Base-by-base conservation (phyloP, 2,888 invertebrate species). In the Eurytoma californica region DNA sequence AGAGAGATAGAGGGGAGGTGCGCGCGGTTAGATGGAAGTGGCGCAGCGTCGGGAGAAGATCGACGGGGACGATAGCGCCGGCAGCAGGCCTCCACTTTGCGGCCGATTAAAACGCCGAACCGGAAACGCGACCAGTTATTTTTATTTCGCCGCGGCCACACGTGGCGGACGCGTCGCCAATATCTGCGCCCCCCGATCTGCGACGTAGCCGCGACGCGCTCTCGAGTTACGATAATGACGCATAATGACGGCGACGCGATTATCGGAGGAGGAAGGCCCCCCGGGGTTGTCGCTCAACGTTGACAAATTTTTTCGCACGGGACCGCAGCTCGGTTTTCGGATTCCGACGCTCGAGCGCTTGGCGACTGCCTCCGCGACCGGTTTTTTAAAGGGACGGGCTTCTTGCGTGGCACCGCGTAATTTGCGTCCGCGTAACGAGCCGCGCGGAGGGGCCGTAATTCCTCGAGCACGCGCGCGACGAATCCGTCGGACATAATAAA, bases 91-190 rank as follows among this genome's bases (percentile, higher is more conserved):
- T 79, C 72, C 76, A 72, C 73, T 80, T 82, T 80, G 77, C 20
- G 60, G 65, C 57, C 82, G 80, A 80, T 83, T 83, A 83, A 83
- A 83, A 83, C 81, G 77, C 81, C 73, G 77, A 79, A 81, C 82
- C 83, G 83, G 82, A 83, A 83, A 82, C 80, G 78, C 81, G 80
- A 83, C 83, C 82, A 84, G 83, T 83, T 83, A 83, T 80, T 79
- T 83, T 61, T 57, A 14, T 20, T 18, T 5, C 30, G 53, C 18
- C 47, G 13, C 81, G 84, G 82, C 86, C 84, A 85, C 85, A 85
- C 86, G 85, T 84, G 81, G 81, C 20, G 49, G 18, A 60, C 14
- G 49, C 70, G 9, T 84, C 82, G 80, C 76, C 75, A 80, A 82
- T 82, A 79, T 82, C 80, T 79, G 24, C 53, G 30, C n/a, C 28